Conservation (phyloP, 2,888 invertebrate species). For the Hybos culiciformis region DNA sequence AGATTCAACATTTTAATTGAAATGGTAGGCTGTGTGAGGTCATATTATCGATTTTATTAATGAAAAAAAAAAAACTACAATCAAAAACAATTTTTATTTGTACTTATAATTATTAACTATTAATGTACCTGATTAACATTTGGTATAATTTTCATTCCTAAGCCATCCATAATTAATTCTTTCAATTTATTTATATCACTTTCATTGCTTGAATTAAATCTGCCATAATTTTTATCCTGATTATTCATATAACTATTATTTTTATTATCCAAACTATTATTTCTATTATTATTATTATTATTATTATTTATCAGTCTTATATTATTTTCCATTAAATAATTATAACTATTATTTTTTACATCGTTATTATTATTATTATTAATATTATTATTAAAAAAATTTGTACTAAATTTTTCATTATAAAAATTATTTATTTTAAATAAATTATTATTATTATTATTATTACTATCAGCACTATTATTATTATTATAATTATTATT, state of each 20-base stretch:
- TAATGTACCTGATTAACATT: no score
- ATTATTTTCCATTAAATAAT: neutral
- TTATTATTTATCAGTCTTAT: neutral
- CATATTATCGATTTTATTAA: no score
- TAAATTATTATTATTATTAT: constrained; percentile 2
- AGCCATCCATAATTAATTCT: no score
- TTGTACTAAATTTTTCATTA: constrained; percentile 1
- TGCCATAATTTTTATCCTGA: constrained; percentile 1
- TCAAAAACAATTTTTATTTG: no score
- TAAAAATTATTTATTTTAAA: constrained; percentile 2
- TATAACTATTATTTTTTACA: constrained; percentile 1
- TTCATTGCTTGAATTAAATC: neutral
- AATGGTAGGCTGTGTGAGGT: no score
- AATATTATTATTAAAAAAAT: neutral
- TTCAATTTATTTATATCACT: neutral
- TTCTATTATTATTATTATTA: constrained; percentile 3
- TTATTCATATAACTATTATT: constrained; percentile 1
- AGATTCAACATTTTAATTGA: no score
- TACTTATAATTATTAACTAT: no score
- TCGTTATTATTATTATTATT: constrained; percentile 3
- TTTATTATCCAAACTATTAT: constrained; percentile 1
- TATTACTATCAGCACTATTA: constrained; percentile 1
- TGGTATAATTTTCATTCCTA: no score
- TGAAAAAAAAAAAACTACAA: no score
- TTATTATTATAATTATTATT: constrained; percentile 5